Percentiles rank a stretch among this genome's conserved stretches.
Conservation (phyloP, 2,888 invertebrate species). For the Conistra vaccinii region DNA sequence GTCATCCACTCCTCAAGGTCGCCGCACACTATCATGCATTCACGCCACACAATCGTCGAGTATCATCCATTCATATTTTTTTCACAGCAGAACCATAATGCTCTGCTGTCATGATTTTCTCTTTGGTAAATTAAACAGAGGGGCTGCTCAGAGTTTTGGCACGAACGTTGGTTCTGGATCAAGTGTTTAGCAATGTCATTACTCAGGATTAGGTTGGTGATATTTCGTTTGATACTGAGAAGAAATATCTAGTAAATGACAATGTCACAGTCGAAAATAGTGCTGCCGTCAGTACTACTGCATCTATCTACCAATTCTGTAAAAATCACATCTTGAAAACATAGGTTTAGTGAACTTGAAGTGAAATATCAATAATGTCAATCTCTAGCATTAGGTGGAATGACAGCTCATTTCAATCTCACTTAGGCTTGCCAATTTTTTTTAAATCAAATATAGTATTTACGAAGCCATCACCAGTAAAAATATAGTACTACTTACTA, state of each 20-base stretch:
- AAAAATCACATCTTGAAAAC: background rate
- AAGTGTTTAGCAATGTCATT: constrained; percentile 43
- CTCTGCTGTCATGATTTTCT: constrained; percentile 27
- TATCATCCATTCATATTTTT: constrained; percentile 70
- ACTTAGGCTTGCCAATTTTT: too few relatives aligned
- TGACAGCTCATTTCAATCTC: too few relatives aligned
- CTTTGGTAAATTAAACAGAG: constrained; percentile 22
- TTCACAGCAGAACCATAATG: constrained; percentile 55
- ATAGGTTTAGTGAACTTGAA: background rate
- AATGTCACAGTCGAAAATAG: constrained; percentile 1
- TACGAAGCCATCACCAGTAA: too few relatives aligned
- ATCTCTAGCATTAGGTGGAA: too few relatives aligned
- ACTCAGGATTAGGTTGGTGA: constrained; percentile 36
- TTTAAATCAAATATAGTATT: too few relatives aligned
- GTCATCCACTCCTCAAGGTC: constrained; percentile 76
- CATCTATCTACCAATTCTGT: background rate
- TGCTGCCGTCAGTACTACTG: background rate
- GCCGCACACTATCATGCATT: constrained; percentile 59
- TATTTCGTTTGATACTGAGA: constrained; percentile 18
- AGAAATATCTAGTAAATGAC: constrained; percentile 11
- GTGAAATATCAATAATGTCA: background rate
- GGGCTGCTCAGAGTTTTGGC: constrained; percentile 41
- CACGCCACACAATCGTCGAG: constrained; percentile 57
- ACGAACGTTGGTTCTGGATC: constrained; percentile 28
- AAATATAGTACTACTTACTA: too few relatives aligned